Base-by-base conservation (phyloP, 2,113 vertebrate genomes). In the Siniperca chuatsi region DNA sequence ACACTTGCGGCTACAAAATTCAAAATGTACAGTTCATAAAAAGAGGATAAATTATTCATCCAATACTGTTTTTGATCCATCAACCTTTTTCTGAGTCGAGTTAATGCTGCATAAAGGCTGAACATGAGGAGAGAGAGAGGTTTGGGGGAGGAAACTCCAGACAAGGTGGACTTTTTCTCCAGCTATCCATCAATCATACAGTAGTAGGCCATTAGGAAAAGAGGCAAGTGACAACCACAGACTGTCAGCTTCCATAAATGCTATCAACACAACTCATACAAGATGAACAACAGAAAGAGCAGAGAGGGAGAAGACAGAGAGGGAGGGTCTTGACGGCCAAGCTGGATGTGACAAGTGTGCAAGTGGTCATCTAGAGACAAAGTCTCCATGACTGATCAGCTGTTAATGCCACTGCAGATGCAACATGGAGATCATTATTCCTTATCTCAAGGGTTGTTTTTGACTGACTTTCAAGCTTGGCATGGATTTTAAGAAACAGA, bases 221-320 rank as follows among this genome's bases (percentile, higher is more conserved):
- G 90, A 81, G 60, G 85, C 83, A 91, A 78, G 81, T 83, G 87
- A 87, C 86, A 90, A 89, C 85, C 77, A 78, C 89, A 88, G 86
- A 82, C 85, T 92, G 91, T 89, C 93, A 91, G 88, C 52, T 88
- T 87, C 76, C 72, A 89, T 90, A 89, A 93, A 92, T 50, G 61
- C 87, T 90, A 88, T 86, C 78, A 77, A 79, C 92, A 78, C 87
- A 82, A 83, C 86, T 91, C 90, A 89, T 83, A 62, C 80, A 85
- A 89, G 78, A 93, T 83, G 86, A 91, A 92, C 92, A 92, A 77
- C 75, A 76, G 52, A 82, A 57, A 72, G 46, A 78, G 84, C 62
- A 60, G 81, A 40, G 60, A 57, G 25, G 46, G 35, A 37, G 65
- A 64, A 64, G 33, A 70, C 23, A 8, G 25, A 65, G 48, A 21